These are phyloP conservation scores for Gymnarchus niloticus DNA, from an alignment of 2,113 vertebrate species.

Conservation along the genomic window DNA sequence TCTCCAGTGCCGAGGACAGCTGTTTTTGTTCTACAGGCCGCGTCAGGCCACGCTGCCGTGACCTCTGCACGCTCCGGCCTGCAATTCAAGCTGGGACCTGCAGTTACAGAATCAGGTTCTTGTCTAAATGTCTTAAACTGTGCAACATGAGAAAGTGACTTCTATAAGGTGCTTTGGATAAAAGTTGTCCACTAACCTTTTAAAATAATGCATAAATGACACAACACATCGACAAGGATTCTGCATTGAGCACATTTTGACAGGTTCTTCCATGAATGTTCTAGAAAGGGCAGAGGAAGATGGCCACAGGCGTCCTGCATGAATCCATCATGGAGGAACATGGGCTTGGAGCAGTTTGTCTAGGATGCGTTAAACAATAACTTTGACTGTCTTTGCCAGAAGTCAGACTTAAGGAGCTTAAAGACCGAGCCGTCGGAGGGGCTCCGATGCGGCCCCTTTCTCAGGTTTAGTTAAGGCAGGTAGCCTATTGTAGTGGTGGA, in stretches of 20 bases:
- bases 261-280: neutral
- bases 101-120: neutral
- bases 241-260: neutral
- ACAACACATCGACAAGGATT: neutral
- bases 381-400: neutral
- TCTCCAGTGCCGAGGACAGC: slow-evolving; percentile 28
- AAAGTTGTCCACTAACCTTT: neutral
- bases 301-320: neutral
- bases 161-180: neutral
- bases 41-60: neutral
- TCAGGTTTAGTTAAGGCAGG: neutral
- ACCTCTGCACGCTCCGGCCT: neutral
- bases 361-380: neutral
- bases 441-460: neutral
- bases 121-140: neutral
- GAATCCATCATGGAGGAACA: neutral
- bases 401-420: neutral
- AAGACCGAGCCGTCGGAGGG: neutral
- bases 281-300: neutral
- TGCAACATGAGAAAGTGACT: neutral
- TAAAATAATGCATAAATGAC: neutral
- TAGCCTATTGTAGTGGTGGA: neutral
- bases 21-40: slow-evolving; percentile 30
- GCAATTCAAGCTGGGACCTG: neutral
- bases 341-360: neutral